Evolutionary conservation across 2,797 vertebrate genomes (phyloP), one percentile per base, ranked within the genome.

Genomic region (Sebastolobus alascanus): DNA sequence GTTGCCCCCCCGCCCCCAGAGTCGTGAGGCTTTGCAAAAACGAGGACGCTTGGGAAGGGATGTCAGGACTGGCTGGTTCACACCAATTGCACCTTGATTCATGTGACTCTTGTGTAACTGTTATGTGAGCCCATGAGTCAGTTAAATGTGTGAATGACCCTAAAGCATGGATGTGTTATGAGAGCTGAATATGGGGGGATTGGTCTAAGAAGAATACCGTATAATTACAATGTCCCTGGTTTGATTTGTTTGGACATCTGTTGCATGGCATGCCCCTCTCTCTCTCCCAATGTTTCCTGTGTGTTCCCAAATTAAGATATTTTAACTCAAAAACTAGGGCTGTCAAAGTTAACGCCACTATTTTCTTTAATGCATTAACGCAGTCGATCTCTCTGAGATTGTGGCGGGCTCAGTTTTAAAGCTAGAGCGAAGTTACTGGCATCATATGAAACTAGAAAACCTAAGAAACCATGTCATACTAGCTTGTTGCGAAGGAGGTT

Each of bases 121-220:
- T 56, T 65, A 13, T 20, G 8, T 38, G 35, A 63, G 6, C 38
- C 43, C 31, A 64, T 71, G 67, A 72, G 22, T 76, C 27, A 69
- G 40, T 33, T n/a, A 29, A 68, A 20, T 31, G 68, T 59, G 31
- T 46, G 20, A 3, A 61, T 63, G 18, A 40, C 16, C 50, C 43
- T 12, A 4, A 65, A 13, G 59, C 58, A 27, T 8, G 20, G 29
- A 22, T 71, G 20, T 40, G 5, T 40, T 31, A n/a, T 63, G 3
- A 58, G 20, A 67, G 20, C 4, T 11, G 9, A 25, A 18, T 16
- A 8, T 12, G 22, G 54, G 38, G 38, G 38, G 3, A 4, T 12
- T 40, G 1, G 22, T 43, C n/a, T 50, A 29, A n/a, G 61, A 27
- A 66, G 60, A 0, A 0, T 31, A 59, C 8, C 14, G 5, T 59